A percentile compares a stretch with the other conserved stretches of the same genome.
Conservation (phyloP, 2,797 vertebrate species). For the Scleropages formosus region DNA sequence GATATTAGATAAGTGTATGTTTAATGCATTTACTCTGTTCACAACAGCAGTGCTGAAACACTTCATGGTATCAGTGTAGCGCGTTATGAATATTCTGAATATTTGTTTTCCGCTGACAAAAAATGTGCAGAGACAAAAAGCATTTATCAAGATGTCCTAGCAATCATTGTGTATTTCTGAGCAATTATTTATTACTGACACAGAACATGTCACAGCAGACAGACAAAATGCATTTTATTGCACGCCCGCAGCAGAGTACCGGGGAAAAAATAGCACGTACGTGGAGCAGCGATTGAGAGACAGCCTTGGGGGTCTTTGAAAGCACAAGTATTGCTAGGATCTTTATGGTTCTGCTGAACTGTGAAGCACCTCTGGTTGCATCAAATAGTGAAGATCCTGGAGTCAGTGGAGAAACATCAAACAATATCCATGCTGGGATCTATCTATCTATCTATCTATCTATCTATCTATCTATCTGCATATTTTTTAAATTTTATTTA, state of each 20-base stretch:
- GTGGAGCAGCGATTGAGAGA: neutral
- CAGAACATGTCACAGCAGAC: neutral
- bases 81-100: too few species aligned
- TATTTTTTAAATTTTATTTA: too few species aligned
- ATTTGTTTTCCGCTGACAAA: too few species aligned
- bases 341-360: neutral
- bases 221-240: neutral
- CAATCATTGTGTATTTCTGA: neutral
- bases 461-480: too few species aligned
- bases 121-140: too few species aligned
- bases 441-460: too few species aligned
- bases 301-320: neutral
- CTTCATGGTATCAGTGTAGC: too few species aligned
- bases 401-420: neutral
- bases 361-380: neutral
- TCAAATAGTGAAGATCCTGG: neutral
- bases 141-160: too few species aligned
- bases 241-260: neutral
- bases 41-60: too few species aligned
- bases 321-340: constrained; percentile 14
- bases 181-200: neutral
- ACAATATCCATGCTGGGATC: neutral
- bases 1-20: too few species aligned
- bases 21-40: too few species aligned
- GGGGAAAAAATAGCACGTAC: constrained; percentile 11